These are phyloP conservation scores for Anastrepha obliqua DNA, from an alignment of 1,140 invertebrate species.

Conservation along the genomic window DNA sequence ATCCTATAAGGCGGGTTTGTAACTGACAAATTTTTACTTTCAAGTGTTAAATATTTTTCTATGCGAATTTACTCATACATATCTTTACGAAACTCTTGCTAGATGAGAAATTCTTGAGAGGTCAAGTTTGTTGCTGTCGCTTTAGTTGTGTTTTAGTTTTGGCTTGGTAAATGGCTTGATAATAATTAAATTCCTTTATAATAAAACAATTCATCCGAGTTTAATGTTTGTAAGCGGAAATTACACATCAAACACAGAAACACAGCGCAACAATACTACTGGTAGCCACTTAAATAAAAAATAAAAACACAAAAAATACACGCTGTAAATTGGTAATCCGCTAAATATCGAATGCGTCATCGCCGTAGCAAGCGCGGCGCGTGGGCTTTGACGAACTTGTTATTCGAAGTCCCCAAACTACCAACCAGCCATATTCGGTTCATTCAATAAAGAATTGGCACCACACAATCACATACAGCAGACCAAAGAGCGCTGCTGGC, in stretches of 20 bases:
- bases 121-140: no score
- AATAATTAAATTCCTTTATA: no score
- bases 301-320: no score
- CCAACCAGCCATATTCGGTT: slow-evolving; percentile 10
- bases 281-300: background rate
- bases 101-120: no score
- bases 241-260: background rate
- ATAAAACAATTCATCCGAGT: no score
- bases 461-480: background rate
- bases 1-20: no score
- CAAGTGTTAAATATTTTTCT: no score
- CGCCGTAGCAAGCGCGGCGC: background rate
- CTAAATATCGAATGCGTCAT: slow-evolving; percentile 26
- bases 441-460: slow-evolving; percentile 20
- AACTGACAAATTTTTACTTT: no score
- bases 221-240: background rate
- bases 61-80: no score
- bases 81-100: no score
- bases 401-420: background rate
- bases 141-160: no score
- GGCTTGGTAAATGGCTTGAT: no score
- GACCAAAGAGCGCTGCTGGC: background rate
- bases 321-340: background rate
- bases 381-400: slow-evolving; percentile 31
- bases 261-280: background rate